Conservation (phyloP, 2,797 vertebrate species). For the Brotula barbata region DNA sequence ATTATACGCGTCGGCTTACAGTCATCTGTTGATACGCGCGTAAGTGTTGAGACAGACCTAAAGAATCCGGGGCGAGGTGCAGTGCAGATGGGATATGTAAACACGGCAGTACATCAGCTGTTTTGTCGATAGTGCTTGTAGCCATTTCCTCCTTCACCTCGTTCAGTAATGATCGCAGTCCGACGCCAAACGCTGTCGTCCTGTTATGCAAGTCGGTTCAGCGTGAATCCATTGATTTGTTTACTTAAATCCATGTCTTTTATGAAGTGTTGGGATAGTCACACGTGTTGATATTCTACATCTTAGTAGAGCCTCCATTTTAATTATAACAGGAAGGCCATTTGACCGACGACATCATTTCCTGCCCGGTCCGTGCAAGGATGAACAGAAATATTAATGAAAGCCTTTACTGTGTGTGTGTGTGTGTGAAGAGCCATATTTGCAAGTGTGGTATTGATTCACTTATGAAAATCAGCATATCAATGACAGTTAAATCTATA, state of each 20-base stretch:
- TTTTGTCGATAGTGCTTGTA: constrained; percentile 26
- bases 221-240: constrained; percentile 34
- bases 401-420: no score
- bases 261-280: neutral
- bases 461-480: no score
- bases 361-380: constrained; percentile 5
- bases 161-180: constrained; percentile 49
- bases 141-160: constrained; percentile 51
- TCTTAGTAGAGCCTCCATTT: constrained; percentile 7
- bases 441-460: no score
- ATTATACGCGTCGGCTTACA: constrained; percentile 5
- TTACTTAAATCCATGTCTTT: constrained; percentile 33
- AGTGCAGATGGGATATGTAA: no score
- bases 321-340: constrained; percentile 7
- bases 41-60: neutral
- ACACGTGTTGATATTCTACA: constrained; percentile 9
- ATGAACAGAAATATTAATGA: neutral
- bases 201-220: constrained; percentile 45
- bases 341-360: no score
- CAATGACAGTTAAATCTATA: no score
- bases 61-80: no score
- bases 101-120: constrained; percentile 4
- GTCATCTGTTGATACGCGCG: neutral
- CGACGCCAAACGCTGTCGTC: constrained; percentile 16
- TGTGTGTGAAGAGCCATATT: no score